Percentiles rank a stretch among this genome's conserved stretches.
Evolutionary conservation across 2,888 invertebrate genomes (phyloP).

Genomic region (Pediacus dermestoides): DNA sequence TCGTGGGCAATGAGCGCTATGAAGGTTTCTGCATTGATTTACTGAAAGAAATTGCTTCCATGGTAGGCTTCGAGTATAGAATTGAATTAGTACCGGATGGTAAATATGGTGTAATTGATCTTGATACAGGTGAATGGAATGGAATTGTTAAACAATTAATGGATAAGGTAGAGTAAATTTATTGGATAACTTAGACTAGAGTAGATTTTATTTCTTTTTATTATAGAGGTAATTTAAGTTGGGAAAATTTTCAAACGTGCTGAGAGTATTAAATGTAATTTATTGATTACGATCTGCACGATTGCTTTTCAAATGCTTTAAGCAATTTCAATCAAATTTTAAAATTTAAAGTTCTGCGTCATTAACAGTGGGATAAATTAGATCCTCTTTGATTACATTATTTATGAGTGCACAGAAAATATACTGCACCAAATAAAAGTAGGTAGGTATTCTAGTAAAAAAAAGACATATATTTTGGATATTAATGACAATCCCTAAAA

Average conservation of each 20-base stretch:
- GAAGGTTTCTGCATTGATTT: conserved; percentile 74
- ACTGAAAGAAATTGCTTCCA: conserved; percentile 59
- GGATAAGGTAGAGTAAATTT: conserved; percentile 56
- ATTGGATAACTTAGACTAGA: not conserved
- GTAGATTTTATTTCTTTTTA: conserved; percentile 1
- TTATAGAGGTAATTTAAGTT: not conserved
- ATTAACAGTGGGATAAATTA: no score
- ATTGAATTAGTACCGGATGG: conserved; percentile 63
- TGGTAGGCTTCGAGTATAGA: conserved; percentile 65
- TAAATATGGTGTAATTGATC: conserved; percentile 71
- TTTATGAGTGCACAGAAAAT: no score
- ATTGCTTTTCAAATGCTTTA: no score
- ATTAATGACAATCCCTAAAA: no score
- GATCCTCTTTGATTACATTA: no score
- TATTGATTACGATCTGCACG: conserved; percentile 1
- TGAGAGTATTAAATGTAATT: not conserved
- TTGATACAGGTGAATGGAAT: conserved; percentile 72
- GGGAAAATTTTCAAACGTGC: not conserved
- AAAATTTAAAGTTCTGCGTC: no score
- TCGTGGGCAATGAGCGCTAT: conserved; percentile 61
- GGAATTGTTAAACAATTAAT: conserved; percentile 64
- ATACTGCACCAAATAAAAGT: no score
- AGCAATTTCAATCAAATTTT: no score
- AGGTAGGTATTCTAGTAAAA: no score
- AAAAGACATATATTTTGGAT: no score